phyloP scores from a whole-genome alignment of 1,140 invertebrate species.

The Drosophila oshimai region DNA sequence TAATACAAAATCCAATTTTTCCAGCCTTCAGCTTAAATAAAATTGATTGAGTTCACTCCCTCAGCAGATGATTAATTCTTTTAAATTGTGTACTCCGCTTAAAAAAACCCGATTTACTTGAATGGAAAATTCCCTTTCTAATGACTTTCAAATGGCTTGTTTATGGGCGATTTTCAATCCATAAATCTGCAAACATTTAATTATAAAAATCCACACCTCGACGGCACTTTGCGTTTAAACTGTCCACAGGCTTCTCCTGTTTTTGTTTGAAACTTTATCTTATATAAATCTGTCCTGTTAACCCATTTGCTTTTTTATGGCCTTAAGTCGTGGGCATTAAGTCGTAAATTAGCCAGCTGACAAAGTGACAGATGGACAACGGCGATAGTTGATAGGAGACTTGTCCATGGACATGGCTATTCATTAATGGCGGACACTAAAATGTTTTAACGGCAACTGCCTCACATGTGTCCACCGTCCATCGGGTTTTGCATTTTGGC shows the following conservation, averaged over 20 bases:
- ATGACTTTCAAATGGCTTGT: not conserved
- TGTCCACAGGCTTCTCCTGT: constrained; percentile 10
- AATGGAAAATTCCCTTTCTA: not conserved
- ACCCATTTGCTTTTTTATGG: constrained; percentile 12
- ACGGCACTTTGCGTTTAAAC: constrained; percentile 6
- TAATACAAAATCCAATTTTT: not conserved
- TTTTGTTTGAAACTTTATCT: constrained; percentile 8
- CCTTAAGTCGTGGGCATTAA: constrained; percentile 28
- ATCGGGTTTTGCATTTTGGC: constrained; percentile 1
- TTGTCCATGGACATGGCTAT: constrained; percentile 6
- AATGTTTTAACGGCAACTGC: constrained; percentile 26
- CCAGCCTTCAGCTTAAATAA: not conserved
- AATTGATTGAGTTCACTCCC: not conserved
- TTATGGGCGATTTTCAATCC: not conserved
- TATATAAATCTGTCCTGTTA: constrained; percentile 40
- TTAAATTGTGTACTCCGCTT: not conserved
- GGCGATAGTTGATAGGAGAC: constrained; percentile 15
- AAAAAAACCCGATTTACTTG: not conserved
- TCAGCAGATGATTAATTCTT: not conserved
- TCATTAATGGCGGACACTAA: constrained; percentile 37
- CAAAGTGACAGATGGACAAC: constrained; percentile 30
- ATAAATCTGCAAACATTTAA: constrained; percentile 14
- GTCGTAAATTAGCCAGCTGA: constrained; percentile 33
- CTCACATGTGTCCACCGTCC: constrained; percentile 10
- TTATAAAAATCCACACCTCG: constrained; percentile 20